Conservation (phyloP, 2,113 vertebrate species). For the Paradoxurus hermaphroditus region DNA sequence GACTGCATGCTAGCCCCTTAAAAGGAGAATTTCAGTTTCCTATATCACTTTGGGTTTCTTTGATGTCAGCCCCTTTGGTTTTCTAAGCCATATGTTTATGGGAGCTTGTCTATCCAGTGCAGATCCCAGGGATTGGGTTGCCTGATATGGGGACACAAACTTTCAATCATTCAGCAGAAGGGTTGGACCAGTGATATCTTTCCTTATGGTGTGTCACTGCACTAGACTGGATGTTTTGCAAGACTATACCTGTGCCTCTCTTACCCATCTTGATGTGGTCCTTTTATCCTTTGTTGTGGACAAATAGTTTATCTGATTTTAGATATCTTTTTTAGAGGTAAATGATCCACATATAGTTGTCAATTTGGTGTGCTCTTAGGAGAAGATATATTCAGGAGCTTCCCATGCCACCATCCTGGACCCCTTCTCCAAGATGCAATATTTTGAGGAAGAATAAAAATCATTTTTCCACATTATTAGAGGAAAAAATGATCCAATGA, state of each 20-base stretch:
- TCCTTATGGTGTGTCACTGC: neutral
- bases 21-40: neutral
- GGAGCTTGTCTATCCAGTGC: neutral
- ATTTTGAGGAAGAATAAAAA: neutral
- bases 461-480: neutral
- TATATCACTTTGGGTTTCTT: neutral
- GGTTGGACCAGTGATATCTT: neutral
- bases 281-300: neutral
- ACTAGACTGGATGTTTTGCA: neutral
- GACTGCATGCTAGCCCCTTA: neutral
- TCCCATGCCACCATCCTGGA: neutral
- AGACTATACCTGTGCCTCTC: neutral
- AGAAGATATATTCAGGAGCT: neutral
- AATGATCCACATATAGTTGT: neutral
- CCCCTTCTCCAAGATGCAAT: neutral
- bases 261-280: too few species aligned
- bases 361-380: neutral
- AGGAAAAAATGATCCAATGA: neutral
- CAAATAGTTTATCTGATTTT: neutral
- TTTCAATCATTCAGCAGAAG: neutral
- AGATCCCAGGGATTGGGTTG: neutral
- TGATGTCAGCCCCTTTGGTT: neutral
- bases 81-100: neutral
- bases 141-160: neutral
- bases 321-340: neutral